Evolutionary conservation across 2,113 vertebrate genomes (phyloP).

Genomic region (Mormoops blainvillei): DNA sequence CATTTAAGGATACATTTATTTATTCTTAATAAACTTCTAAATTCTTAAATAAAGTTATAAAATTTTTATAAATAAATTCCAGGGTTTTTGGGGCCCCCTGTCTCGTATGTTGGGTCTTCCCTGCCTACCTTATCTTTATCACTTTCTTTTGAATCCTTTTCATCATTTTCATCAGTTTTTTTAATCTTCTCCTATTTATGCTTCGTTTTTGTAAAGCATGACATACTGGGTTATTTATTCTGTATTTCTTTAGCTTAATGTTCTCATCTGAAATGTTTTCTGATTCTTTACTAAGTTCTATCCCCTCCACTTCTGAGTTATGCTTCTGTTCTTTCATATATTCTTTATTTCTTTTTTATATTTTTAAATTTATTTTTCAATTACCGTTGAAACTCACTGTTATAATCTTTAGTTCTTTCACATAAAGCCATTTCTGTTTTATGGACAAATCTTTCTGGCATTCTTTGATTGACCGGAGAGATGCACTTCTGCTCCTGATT

Average conservation of each 20-base stretch:
- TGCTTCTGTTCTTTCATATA: not conserved
- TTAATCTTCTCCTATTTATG: too few species aligned
- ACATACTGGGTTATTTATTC: too few species aligned
- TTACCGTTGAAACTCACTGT: not conserved
- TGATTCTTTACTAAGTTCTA: not conserved
- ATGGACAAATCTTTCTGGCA: not conserved
- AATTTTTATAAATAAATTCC: too few species aligned
- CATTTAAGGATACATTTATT: too few species aligned
- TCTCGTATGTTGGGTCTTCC: too few species aligned
- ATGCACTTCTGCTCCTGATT: not conserved
- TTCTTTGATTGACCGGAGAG: not conserved
- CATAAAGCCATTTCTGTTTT: not conserved
- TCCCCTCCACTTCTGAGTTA: not conserved
- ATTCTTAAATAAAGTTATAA: too few species aligned
- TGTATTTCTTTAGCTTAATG: not conserved
- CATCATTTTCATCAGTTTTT: too few species aligned
- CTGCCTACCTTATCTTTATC: too few species aligned
- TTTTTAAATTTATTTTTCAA: not conserved
- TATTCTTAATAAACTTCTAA: too few species aligned
- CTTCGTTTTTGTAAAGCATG: too few species aligned
- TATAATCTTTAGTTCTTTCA: not conserved
- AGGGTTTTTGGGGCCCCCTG: too few species aligned
- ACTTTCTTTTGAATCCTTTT: too few species aligned
- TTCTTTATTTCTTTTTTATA: not conserved
- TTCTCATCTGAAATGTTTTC: not conserved